These are phyloP conservation scores for Standfussiana lucernea DNA, from an alignment of 2,888 invertebrate species.

Conservation along the genomic window DNA sequence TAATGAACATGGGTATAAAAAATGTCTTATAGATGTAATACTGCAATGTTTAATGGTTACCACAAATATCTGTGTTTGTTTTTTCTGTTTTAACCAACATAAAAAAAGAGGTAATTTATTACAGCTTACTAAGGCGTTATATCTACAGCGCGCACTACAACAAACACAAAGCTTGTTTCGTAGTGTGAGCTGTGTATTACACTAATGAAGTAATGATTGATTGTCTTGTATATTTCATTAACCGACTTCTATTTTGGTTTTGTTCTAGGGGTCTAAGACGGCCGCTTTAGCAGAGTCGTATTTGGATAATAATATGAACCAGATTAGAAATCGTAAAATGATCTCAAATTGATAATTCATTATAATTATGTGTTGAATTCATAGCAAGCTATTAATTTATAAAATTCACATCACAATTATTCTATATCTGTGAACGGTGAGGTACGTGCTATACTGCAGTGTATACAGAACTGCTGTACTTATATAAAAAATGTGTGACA, in stretches of 20 bases:
- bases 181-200: neutral
- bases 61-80: neutral
- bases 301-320: neutral
- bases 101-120: neutral
- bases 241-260: neutral
- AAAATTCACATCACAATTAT: neutral
- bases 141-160: neutral
- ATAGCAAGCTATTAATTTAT: neutral
- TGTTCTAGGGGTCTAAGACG: neutral
- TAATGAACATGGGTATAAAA: no score
- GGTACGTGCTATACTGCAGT: neutral
- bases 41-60: neutral
- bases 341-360: neutral
- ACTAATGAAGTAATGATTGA: no score
- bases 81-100: neutral
- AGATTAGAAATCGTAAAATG: neutral
- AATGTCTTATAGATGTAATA: conserved; percentile 7
- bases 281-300: neutral
- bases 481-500: conserved; percentile 4
- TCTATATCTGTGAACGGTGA: neutral
- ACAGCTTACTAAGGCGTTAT: neutral
- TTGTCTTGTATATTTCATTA: neutral
- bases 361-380: neutral
- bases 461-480: neutral
- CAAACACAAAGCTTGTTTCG: neutral